Conservation (phyloP, 2,888 invertebrate species). For the Mythimna lalbum region DNA sequence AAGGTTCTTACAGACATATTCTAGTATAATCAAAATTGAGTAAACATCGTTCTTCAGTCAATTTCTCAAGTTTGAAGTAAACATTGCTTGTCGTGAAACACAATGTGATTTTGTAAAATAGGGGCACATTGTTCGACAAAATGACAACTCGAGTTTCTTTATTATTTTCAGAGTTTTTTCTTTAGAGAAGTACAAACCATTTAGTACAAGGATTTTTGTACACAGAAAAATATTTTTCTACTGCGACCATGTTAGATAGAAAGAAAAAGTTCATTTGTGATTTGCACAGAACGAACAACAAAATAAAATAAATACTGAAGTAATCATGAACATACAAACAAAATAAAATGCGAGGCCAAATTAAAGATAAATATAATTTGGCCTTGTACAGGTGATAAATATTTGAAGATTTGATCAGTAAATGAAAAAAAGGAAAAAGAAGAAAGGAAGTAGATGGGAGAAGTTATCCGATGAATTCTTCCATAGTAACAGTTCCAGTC, state of each 20-base stretch:
- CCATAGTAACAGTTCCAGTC: too few species aligned
- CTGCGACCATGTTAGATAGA: neutral
- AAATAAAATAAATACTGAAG: too few species aligned
- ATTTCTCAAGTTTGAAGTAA: slow-evolving; percentile 30
- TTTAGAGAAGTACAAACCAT: neutral
- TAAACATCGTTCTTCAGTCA: slow-evolving; percentile 14
- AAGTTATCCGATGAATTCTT: too few species aligned
- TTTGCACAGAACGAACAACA: too few species aligned
- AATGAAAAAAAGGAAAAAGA: too few species aligned
- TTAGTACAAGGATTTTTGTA: neutral
- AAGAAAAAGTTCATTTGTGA: too few species aligned
- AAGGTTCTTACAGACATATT: neutral
- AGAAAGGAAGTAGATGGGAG: too few species aligned
- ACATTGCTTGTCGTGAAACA: slow-evolving; percentile 24
- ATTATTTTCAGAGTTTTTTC: neutral
- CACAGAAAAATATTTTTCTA: neutral
- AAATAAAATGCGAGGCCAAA: too few species aligned
- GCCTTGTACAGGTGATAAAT: too few species aligned
- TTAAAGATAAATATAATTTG: too few species aligned
- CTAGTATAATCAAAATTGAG: neutral
- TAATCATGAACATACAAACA: too few species aligned
- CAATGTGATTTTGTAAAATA: slow-evolving; percentile 30
- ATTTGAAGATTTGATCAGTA: too few species aligned
- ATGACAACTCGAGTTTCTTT: slow-evolving; percentile 2
- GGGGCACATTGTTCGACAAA: slow-evolving; percentile 7